Evolutionary conservation across 2,797 vertebrate genomes (phyloP).

Genomic region (Bucorvus abyssinicus): DNA sequence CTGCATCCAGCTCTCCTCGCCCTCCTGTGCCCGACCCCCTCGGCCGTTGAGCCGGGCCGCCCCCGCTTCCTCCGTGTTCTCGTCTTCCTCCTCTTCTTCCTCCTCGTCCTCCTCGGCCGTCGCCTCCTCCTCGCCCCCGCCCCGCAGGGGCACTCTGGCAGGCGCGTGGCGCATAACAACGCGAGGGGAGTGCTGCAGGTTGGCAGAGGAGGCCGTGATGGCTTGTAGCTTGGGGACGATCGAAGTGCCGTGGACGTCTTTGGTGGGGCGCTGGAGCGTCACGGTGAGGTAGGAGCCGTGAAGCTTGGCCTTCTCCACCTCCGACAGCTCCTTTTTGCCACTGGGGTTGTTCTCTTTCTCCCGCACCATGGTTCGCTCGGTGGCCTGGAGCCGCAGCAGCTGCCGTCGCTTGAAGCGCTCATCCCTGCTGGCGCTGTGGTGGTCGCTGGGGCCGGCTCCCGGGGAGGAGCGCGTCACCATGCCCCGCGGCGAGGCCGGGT

Average conservation of each 20-base stretch:
- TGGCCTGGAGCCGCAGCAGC: conserved; percentile 76
- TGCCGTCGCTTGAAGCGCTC: conserved; percentile 81
- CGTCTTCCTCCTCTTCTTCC: conserved; percentile 72
- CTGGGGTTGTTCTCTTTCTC: conserved; percentile 84
- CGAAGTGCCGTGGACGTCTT: conserved; percentile 83
- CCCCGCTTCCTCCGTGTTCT: conserved; percentile 73
- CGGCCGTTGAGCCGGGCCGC: conserved; percentile 81
- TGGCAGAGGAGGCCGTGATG: conserved; percentile 84
- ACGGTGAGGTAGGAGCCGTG: conserved; percentile 88
- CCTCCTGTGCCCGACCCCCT: conserved; percentile 80
- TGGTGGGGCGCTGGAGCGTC: conserved; percentile 88
- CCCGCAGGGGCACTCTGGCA: conserved; percentile 61
- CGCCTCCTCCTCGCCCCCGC: conserved; percentile 67
- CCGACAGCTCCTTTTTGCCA: conserved; percentile 84
- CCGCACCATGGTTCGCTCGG: conserved; percentile 81
- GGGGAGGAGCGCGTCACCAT: conserved; percentile 79
- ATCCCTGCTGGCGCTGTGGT: conserved; percentile 78
- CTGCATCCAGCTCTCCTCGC: conserved; percentile 86
- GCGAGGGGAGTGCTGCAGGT: conserved; percentile 79
- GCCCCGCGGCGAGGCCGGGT: conserved; percentile 74
- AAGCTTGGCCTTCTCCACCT: conserved; percentile 84
- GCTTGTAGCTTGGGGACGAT: conserved; percentile 98
- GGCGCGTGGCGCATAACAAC: conserved; percentile 79
- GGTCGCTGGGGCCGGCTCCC: conserved; percentile 75
- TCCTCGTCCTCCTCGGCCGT: conserved; percentile 75